Conservation (phyloP, 2,888 invertebrate species). For the Hipparchia semele region DNA sequence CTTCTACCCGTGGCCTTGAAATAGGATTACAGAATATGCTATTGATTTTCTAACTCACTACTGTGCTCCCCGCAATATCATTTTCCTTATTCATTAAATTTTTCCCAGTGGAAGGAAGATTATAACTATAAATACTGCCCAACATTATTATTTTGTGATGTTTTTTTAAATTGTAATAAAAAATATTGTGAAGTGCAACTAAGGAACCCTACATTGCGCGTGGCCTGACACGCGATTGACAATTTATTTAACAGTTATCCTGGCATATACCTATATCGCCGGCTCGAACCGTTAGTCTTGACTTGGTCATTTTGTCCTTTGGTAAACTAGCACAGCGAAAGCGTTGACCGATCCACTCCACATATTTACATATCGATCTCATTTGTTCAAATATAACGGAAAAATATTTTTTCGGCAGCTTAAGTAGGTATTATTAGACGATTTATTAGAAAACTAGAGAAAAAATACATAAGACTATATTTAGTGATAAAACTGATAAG, state of each 20-base stretch:
- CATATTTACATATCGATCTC: neutral
- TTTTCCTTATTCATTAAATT: too few species aligned
- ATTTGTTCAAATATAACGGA: neutral
- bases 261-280: neutral
- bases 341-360: neutral
- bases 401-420: neutral
- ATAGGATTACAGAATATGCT: slow-evolving; percentile 14
- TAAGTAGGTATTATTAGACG: too few species aligned
- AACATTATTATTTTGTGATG: too few species aligned
- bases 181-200: too few species aligned
- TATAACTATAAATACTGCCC: too few species aligned
- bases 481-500: too few species aligned
- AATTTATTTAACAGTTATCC: slow-evolving; percentile 8
- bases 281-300: neutral
- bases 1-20: slow-evolving; percentile 26
- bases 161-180: too few species aligned
- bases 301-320: neutral
- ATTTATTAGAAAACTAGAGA: too few species aligned
- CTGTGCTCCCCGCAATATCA: too few species aligned
- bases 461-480: too few species aligned
- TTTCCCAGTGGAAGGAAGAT: too few species aligned
- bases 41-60: slow-evolving; percentile 6
- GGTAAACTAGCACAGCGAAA: slow-evolving; percentile 11
- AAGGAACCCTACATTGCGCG: too few species aligned
- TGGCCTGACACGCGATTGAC: neutral